A percentile compares a stretch with the other conserved stretches of the same genome.
phyloP scores from a whole-genome alignment of 2,888 invertebrate species.

The Ecliptopera silaceata region DNA sequence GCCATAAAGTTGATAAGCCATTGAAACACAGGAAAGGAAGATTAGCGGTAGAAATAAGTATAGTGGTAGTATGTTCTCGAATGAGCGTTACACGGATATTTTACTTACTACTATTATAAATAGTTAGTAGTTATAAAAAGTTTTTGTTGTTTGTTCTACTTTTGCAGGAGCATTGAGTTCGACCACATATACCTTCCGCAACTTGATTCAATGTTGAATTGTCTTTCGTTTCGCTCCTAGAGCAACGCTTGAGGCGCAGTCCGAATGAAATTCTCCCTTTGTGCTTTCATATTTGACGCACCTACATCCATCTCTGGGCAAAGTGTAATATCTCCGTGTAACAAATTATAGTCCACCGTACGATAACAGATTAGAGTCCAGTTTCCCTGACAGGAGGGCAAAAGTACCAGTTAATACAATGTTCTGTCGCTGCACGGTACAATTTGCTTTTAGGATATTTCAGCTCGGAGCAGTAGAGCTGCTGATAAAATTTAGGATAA shows the following conservation, averaged over 20 bases:
- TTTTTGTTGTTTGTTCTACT: slow-evolving; percentile 1
- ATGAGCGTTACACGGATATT: too few relatives aligned
- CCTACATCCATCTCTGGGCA: slow-evolving; percentile 55
- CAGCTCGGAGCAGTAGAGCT: slow-evolving; percentile 46
- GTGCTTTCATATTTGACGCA: slow-evolving; percentile 70
- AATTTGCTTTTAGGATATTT: slow-evolving; percentile 68
- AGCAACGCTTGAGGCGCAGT: slow-evolving; percentile 59
- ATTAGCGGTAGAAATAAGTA: too few relatives aligned
- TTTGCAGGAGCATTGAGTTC: neutral
- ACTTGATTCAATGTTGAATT: slow-evolving; percentile 52
- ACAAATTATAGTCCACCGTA: slow-evolving; percentile 48
- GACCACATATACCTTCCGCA: slow-evolving; percentile 38
- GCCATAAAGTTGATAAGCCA: too few relatives aligned
- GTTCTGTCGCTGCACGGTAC: slow-evolving; percentile 58
- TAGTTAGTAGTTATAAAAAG: too few relatives aligned
- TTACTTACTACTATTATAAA: too few relatives aligned
- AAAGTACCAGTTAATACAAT: slow-evolving; percentile 51
- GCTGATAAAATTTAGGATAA: slow-evolving; percentile 63
- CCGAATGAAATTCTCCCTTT: slow-evolving; percentile 71
- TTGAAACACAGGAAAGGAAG: too few relatives aligned
- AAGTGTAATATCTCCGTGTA: slow-evolving; percentile 38
- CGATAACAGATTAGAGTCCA: slow-evolving; percentile 48
- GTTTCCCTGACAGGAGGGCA: slow-evolving; percentile 41
- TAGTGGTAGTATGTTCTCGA: too few relatives aligned
- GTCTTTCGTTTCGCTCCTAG: slow-evolving; percentile 45